phyloP scores from a whole-genome alignment of 2,113 vertebrate species.

The Cryptomyrus ogoouensis region DNA sequence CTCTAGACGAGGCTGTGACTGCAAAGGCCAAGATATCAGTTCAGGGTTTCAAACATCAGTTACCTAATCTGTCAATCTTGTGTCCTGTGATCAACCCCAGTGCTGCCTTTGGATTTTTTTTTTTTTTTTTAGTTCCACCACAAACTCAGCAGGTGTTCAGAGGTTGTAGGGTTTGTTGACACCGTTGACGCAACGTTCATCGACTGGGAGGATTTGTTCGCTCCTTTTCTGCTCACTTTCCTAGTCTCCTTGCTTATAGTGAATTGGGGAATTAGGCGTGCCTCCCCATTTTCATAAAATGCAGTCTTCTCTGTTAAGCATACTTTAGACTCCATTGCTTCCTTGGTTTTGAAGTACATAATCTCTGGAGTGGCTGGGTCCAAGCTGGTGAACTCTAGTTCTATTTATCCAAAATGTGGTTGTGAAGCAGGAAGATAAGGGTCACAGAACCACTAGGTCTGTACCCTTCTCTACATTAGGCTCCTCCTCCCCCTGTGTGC shows the following conservation, averaged over 20 bases:
- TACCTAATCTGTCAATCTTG: not conserved
- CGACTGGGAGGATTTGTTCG: not conserved
- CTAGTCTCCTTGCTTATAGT: not conserved
- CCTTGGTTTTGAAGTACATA: not conserved
- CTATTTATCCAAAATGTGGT: not conserved
- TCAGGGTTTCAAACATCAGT: not conserved
- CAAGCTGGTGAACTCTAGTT: not conserved
- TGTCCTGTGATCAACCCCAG: not conserved
- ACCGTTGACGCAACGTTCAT: not conserved
- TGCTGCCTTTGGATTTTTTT: not conserved
- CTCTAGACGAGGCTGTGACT: not conserved
- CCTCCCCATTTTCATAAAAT: not conserved
- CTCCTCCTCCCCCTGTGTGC: not conserved
- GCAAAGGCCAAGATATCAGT: not conserved
- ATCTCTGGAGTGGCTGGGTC: not conserved
- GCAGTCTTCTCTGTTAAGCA: not conserved
- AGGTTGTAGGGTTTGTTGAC: not conserved
- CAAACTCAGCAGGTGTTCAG: not conserved
- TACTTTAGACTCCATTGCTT: not conserved
- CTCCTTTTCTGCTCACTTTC: not conserved
- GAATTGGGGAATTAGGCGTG: not conserved
- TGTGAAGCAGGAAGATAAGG: not conserved
- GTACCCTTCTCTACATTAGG: not conserved
- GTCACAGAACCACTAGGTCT: not conserved
- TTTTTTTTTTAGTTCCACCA: not conserved